These are phyloP conservation scores for Eupsittula cactorum DNA, from an alignment of 2,113 vertebrate species.

Conservation along the genomic window DNA sequence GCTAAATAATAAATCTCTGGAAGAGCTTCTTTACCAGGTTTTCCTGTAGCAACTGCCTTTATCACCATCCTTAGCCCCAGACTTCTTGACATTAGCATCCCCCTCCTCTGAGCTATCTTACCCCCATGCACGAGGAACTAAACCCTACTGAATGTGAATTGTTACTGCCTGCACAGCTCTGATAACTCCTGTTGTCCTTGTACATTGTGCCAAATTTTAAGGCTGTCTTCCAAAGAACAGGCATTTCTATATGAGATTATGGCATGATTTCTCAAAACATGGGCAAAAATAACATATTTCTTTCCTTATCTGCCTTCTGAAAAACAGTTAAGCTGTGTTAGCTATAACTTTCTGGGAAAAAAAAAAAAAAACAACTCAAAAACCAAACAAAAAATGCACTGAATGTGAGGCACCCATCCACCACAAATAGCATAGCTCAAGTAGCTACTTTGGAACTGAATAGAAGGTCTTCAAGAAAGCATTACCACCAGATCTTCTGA, in stretches of 20 bases:
- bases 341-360: background rate
- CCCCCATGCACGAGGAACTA: background rate
- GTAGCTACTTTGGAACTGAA: background rate
- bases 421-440: background rate
- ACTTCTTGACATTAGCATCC: background rate
- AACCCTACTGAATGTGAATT: accelerated
- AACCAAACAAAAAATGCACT: background rate
- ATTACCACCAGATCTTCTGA: background rate
- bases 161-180: background rate
- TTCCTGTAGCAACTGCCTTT: background rate
- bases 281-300: background rate
- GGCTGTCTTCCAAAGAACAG: background rate
- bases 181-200: background rate
- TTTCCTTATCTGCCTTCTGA: background rate
- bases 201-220: background rate
- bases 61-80: background rate
- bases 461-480: constrained; percentile 2
- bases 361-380: background rate
- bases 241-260: background rate
- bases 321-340: background rate
- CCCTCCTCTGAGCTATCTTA: background rate
- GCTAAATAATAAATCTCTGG: background rate
- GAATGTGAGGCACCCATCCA: background rate
- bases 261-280: background rate
- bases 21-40: background rate